phyloP scores from a whole-genome alignment of 2,888 invertebrate species.

The Chymomyza fuscimana region DNA sequence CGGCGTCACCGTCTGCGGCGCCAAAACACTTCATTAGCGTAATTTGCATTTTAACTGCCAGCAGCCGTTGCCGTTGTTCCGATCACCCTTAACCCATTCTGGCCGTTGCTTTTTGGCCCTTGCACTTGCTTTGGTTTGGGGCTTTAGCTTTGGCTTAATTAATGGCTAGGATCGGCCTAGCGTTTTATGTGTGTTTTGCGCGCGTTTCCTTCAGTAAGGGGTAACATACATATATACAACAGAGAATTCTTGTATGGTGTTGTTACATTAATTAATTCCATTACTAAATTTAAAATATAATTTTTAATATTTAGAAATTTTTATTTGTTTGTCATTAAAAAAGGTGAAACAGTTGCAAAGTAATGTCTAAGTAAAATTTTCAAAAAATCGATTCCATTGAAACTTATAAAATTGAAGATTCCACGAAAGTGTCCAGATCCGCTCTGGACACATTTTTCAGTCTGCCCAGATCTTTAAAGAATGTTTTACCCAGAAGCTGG shows the following conservation, averaged over 20 bases:
- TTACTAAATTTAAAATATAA: not conserved
- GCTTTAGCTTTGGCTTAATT: not conserved
- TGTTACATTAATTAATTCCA: slow-evolving; percentile 1
- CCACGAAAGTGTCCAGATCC: too few species aligned
- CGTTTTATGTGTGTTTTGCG: slow-evolving; percentile 8
- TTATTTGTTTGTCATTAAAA: too few species aligned
- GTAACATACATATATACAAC: too few species aligned
- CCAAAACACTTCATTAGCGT: slow-evolving; percentile 56
- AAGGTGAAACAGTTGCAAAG: too few species aligned
- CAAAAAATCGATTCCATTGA: too few species aligned
- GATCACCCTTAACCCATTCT: slow-evolving; percentile 3
- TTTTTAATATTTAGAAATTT: too few species aligned
- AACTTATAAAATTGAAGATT: too few species aligned
- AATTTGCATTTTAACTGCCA: slow-evolving; percentile 48
- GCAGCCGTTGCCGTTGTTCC: slow-evolving; percentile 3
- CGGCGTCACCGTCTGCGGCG: slow-evolving; percentile 3
- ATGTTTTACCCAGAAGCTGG: too few species aligned
- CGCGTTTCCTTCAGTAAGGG: slow-evolving; percentile 4
- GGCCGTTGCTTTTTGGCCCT: not conserved
- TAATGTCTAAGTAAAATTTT: too few species aligned
- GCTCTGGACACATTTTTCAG: too few species aligned
- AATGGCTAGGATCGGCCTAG: slow-evolving; percentile 6
- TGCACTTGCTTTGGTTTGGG: slow-evolving; percentile 1
- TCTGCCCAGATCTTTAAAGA: too few species aligned
- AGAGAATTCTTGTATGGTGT: slow-evolving; percentile 25